Conservation (phyloP, 2,888 invertebrate species). For the Metallyticus violacea region DNA sequence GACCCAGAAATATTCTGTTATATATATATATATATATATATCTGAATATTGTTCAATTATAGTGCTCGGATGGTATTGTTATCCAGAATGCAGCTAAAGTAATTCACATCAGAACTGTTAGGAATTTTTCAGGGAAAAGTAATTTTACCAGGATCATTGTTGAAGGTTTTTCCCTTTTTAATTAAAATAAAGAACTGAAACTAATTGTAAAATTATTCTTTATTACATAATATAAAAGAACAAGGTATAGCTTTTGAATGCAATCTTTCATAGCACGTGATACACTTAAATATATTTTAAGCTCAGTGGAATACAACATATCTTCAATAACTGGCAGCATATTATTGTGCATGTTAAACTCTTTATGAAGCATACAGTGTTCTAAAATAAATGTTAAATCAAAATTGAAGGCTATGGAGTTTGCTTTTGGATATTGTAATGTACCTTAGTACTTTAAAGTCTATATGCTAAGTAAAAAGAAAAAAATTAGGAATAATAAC, state of each 20-base stretch:
- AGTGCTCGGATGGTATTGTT: neutral
- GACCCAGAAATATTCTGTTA: neutral
- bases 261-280: neutral
- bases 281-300: neutral
- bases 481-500: neutral
- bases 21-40: neutral
- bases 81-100: neutral
- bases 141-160: neutral
- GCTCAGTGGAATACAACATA: neutral
- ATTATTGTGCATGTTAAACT: neutral
- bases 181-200: neutral
- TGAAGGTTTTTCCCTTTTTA: neutral
- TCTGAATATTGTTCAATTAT: neutral
- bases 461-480: neutral
- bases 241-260: no score
- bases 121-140: neutral
- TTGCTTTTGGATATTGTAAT: no score
- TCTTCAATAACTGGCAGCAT: neutral
- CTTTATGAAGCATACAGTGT: no score
- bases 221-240: neutral
- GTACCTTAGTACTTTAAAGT: no score
- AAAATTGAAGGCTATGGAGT: no score
- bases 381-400: no score
- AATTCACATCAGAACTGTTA: neutral
- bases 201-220: no score